A percentile compares a stretch with the other conserved stretches of the same genome.
Conservation (phyloP, 2,888 invertebrate genomes). For the Boloria selene region DNA sequence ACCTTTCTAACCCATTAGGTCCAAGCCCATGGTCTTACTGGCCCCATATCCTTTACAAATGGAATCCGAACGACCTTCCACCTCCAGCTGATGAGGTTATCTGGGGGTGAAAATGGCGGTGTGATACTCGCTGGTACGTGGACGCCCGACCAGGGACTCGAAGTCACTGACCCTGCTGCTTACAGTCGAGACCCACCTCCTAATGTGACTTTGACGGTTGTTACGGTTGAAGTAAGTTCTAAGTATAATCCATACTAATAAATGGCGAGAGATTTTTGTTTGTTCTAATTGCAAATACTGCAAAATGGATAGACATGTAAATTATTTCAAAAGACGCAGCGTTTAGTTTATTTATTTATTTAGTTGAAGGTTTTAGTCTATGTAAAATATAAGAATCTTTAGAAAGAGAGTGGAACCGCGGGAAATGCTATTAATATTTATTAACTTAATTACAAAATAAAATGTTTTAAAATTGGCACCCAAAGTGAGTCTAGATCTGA, state of each 20-base stretch:
- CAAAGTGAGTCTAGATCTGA: neutral
- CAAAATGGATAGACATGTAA: too few relatives aligned
- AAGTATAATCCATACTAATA: neutral
- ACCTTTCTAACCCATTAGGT: conserved; percentile 76
- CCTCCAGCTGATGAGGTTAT: conserved; percentile 91
- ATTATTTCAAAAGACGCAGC: too few relatives aligned
- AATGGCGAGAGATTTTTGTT: too few relatives aligned
- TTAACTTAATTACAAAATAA: neutral
- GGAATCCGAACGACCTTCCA: conserved; percentile 92
- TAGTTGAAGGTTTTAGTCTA: too few relatives aligned
- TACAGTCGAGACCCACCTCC: conserved; percentile 91
- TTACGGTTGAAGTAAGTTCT: conserved; percentile 90
- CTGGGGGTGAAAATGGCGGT: conserved; percentile 84
- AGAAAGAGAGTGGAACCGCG: too few relatives aligned
- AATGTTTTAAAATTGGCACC: too few relatives aligned
- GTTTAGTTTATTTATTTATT: too few relatives aligned
- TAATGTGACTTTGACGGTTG: conserved; percentile 94
- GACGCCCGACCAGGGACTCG: conserved; percentile 88
- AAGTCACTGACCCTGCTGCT: conserved; percentile 91
- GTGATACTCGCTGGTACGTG: conserved; percentile 92
- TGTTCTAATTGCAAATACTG: too few relatives aligned
- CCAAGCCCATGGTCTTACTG: conserved; percentile 92
- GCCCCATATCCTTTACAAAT: conserved; percentile 92
- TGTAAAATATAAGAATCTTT: too few relatives aligned
- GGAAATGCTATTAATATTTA: too few relatives aligned